A percentile compares a stretch with the other conserved stretches of the same genome.
Conservation (phyloP, 2,113 vertebrate genomes). For the Sula dactylatra region DNA sequence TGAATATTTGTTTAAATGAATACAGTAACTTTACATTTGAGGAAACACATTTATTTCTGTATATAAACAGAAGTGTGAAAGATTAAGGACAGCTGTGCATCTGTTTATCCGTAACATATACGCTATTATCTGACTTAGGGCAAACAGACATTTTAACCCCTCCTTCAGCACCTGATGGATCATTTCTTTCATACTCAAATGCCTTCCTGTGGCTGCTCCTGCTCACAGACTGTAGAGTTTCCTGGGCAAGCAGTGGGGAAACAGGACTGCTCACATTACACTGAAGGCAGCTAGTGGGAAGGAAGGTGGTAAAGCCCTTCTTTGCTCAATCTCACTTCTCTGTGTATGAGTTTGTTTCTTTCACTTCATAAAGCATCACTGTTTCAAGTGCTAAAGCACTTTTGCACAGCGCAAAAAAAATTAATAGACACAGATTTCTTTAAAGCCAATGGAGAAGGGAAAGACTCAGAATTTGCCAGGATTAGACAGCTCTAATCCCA, state of each 20-base stretch:
- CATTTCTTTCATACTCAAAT: neutral
- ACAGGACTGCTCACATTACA: neutral
- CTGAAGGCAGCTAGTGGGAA: neutral
- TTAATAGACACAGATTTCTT: neutral
- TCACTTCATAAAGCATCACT: neutral
- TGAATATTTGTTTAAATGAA: neutral
- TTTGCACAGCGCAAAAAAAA: fast-evolving
- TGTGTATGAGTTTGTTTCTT: neutral
- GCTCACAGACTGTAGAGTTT: neutral
- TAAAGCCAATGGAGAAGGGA: neutral
- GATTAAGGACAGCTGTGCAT: conserved; percentile 47
- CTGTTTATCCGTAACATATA: neutral
- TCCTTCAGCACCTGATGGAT: conserved; percentile 35
- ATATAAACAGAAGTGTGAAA: conserved; percentile 35
- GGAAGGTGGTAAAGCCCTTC: neutral
- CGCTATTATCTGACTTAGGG: conserved; percentile 15
- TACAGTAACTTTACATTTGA: conserved; percentile 20
- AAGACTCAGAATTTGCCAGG: neutral
- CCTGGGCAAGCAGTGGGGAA: neutral
- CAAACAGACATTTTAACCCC: conserved; percentile 29
- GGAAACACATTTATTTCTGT: conserved; percentile 48
- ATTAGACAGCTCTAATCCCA: neutral
- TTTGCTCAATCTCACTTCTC: neutral
- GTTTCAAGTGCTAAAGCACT: neutral
- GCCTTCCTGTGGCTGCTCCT: neutral